Conservation (phyloP, 1,140 invertebrate genomes). For the Drosophila kurseongensis region DNA sequence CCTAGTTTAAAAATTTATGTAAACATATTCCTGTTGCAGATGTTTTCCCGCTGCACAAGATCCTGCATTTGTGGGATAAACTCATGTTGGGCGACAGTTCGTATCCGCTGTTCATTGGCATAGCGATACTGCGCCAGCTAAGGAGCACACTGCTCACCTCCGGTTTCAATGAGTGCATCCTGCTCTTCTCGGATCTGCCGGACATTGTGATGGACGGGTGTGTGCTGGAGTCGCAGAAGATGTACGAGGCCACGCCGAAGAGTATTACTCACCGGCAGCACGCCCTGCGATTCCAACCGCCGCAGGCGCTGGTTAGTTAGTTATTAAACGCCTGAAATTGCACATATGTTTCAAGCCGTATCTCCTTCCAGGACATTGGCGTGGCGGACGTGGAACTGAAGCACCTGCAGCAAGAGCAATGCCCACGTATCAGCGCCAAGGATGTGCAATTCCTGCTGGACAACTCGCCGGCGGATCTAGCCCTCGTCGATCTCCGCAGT, state of each 20-base stretch:
- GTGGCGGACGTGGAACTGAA: slow-evolving; percentile 87
- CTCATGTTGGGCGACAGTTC: slow-evolving; percentile 96
- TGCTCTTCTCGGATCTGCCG: slow-evolving; percentile 98
- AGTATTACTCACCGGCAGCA: slow-evolving; percentile 93
- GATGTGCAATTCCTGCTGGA: slow-evolving; percentile 92
- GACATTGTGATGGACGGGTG: slow-evolving; percentile 98
- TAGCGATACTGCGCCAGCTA: slow-evolving; percentile 96
- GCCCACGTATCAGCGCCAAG: slow-evolving; percentile 92
- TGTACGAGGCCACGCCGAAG: slow-evolving; percentile 94
- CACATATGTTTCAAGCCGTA: too few species aligned
- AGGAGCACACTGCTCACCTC: slow-evolving; percentile 93
- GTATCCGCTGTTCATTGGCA: slow-evolving; percentile 97
- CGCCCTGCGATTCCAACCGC: slow-evolving; percentile 50
- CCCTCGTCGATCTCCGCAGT: slow-evolving; percentile 91
- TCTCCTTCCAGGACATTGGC: slow-evolving; percentile 87
- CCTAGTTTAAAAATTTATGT: background rate
- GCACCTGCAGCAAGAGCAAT: slow-evolving; percentile 89
- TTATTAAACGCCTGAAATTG: too few species aligned
- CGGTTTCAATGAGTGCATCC: slow-evolving; percentile 98
- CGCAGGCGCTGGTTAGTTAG: slow-evolving; percentile 43
- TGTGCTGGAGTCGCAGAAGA: slow-evolving; percentile 94
- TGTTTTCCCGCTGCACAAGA: slow-evolving; percentile 99
- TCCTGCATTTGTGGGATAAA: slow-evolving; percentile 99
- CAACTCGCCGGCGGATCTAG: slow-evolving; percentile 88
- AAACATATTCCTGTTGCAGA: slow-evolving; percentile 86